phyloP scores from a whole-genome alignment of 2,113 vertebrate species.

The Forbesichthys papilliferus region DNA sequence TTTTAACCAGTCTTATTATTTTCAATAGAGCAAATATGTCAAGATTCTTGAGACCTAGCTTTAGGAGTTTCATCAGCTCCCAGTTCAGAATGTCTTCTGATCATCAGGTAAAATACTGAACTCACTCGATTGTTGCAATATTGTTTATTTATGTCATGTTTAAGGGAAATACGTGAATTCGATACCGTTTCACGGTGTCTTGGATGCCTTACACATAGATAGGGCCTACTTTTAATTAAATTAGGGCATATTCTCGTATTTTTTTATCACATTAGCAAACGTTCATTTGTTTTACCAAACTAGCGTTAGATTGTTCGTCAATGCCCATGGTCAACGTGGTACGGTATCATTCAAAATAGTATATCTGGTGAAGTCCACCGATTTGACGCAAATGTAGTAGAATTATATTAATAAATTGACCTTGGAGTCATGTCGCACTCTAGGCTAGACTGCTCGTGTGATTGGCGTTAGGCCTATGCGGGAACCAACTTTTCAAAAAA shows the following conservation, averaged over 20 bases:
- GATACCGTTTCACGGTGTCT: not conserved
- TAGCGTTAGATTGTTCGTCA: too few species aligned
- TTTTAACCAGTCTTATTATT: slow-evolving; percentile 16
- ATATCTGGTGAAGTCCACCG: not conserved
- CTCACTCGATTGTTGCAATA: not conserved
- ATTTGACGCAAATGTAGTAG: not conserved
- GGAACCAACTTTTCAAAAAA: not conserved
- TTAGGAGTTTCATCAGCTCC: slow-evolving; percentile 60
- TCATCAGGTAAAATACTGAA: slow-evolving; percentile 64
- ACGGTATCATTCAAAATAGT: not conserved
- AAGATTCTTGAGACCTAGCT: slow-evolving; percentile 62
- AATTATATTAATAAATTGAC: not conserved
- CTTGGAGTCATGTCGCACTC: not conserved
- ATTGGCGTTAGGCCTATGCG: not conserved
- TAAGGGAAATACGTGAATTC: not conserved
- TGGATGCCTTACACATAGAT: too few species aligned
- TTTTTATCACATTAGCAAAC: too few species aligned
- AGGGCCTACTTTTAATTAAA: too few species aligned
- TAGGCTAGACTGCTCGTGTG: too few species aligned
- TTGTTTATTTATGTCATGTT: not conserved
- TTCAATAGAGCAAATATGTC: slow-evolving; percentile 50
- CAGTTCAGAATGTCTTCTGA: slow-evolving; percentile 77
- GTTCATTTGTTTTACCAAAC: too few species aligned
- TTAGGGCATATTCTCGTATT: too few species aligned
- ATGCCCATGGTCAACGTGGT: too few species aligned